Conservation (phyloP, 2,888 invertebrate genomes). For the Seira sanloemensis region DNA sequence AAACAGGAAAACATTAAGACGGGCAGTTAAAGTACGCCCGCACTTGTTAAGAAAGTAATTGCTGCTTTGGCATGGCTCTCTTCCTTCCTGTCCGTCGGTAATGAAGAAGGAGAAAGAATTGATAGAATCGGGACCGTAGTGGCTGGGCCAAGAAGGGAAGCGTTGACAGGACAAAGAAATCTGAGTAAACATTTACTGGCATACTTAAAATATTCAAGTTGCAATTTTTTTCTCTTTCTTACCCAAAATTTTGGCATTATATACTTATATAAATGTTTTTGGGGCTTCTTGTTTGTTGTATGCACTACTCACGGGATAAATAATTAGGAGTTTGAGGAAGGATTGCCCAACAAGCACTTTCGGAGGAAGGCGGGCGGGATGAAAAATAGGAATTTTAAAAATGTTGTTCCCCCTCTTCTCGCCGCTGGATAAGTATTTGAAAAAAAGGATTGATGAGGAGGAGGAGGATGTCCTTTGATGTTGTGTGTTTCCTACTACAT, state of each 20-base stretch:
- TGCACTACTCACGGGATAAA: conserved; percentile 18
- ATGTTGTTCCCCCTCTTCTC: conserved; percentile 6
- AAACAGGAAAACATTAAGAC: not conserved
- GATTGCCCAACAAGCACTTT: not conserved
- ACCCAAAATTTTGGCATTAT: conserved; percentile 21
- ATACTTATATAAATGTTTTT: conserved; percentile 24
- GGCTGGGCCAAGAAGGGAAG: conserved; percentile 2
- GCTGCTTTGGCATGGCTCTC: not conserved
- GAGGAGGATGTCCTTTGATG: not conserved
- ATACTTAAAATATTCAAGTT: not conserved
- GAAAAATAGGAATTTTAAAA: not conserved
- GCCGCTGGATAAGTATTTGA: not conserved
- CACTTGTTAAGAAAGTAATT: not conserved
- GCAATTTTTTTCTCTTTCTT: not conserved
- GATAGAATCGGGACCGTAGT: not conserved
- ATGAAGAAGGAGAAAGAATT: conserved; percentile 11
- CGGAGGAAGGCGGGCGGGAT: not conserved
- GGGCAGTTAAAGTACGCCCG: not conserved
- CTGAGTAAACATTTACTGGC: not conserved
- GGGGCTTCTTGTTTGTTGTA: conserved; percentile 34
- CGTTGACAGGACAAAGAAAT: not conserved
- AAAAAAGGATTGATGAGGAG: not conserved
- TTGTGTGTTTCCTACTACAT: conserved; percentile 7
- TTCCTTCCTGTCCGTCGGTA: conserved; percentile 8
- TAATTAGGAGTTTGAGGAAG: not conserved